Conservation (phyloP, 92 coral and sea anemone species). For the Meandrina meandrites region DNA sequence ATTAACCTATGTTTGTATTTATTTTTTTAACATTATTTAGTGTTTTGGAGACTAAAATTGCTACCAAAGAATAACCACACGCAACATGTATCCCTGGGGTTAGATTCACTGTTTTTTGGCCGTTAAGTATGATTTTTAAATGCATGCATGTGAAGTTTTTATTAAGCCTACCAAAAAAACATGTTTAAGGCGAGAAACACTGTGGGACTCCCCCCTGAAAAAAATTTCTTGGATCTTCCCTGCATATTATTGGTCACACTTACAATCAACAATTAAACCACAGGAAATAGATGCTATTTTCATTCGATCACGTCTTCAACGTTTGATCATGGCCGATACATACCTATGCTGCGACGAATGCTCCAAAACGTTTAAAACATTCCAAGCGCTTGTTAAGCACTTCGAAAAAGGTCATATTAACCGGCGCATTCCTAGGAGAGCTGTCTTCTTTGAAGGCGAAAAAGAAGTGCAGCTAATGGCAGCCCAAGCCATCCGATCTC, state of each 20-base stretch:
- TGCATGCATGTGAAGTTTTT: too few species aligned
- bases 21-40: too few species aligned
- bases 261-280: constrained; percentile 2
- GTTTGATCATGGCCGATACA: constrained; percentile 29
- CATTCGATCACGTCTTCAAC: neutral
- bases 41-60: too few species aligned
- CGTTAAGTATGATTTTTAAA: too few species aligned
- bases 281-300: neutral
- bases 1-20: too few species aligned
- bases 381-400: constrained; percentile 49
- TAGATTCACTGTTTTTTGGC: too few species aligned
- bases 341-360: constrained; percentile 39
- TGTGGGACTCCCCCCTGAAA: too few species aligned
- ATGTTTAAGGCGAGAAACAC: too few species aligned
- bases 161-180: too few species aligned
- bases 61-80: too few species aligned
- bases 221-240: neutral
- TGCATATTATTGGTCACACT: constrained; percentile 7
- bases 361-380: constrained; percentile 39
- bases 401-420: constrained; percentile 32
- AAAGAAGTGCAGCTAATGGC: constrained; percentile 25
- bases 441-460: constrained; percentile 25
- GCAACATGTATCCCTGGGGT: too few species aligned
- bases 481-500: constrained; percentile 26
- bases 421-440: constrained; percentile 25